Evolutionary conservation across 1,140 invertebrate genomes (phyloP), one percentile per base, ranked within the genome.

Genomic region (Drosophila orena): DNA sequence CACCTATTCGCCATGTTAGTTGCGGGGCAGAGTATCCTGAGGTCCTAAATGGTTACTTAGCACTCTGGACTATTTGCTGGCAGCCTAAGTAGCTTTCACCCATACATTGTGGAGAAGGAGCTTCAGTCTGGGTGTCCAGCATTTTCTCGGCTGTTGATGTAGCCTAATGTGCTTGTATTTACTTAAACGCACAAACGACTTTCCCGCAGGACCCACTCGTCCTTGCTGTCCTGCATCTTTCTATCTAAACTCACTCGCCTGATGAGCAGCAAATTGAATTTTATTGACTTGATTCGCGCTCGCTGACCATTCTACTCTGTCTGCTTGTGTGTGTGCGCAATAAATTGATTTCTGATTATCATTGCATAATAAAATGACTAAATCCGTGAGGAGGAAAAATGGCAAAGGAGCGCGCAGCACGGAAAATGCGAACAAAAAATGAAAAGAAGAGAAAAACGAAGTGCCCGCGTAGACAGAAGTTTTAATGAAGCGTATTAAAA

Each of bases 271-370:
- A 86, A 86, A 88, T 88, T 88, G 75, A 86, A 79, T 83, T 88
- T 86, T 77, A 88, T 86, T 86, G 83, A 83, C 79, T 86, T 79
- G 83, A 83, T 65, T 86, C 64, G 57, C 60, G 56, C 68, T 88
- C 50, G 34, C 80, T 84, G 80, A 79, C 72, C 72, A 65, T 78
- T 83, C 15, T 14, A 30, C 42, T 20, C 11, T 42, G 3, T 34
- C 22, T 57, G 38, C 47, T 24, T 53, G 43, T 37, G 56, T 76
- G 75, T 79, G 58, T 76, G 61, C 58, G 62, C 78, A 86, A 79
- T 76, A 86, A 86, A 86, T 86, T 88, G 83, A 88, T 88, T 81
- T 86, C 83, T 81, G 83, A 88, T 86, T 88, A 79, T 86, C 83
- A 86, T 88, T 88, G 79, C 70, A 79, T 86, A 86, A 70, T 73